Conservation (phyloP, 2,113 vertebrate genomes). For the Myotis brandtii region DNA sequence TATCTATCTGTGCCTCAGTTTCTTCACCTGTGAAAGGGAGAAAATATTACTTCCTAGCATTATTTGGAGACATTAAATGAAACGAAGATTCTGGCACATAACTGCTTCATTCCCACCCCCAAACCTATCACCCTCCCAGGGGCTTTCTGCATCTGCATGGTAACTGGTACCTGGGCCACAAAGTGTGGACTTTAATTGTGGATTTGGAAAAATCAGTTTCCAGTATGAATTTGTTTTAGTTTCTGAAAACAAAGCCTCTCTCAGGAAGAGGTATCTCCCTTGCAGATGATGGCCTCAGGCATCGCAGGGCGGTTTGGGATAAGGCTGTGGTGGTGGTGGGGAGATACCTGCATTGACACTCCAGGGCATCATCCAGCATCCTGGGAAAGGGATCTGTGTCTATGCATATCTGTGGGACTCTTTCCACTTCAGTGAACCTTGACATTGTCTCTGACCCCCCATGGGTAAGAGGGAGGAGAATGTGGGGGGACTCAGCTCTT, state of each 20-base stretch:
- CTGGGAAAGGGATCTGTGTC: background rate
- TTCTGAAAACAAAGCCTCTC: background rate
- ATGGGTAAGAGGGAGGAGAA: background rate
- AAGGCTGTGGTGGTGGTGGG: background rate
- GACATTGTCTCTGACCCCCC: background rate
- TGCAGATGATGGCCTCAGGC: background rate
- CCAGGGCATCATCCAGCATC: too few species aligned
- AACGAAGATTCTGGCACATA: background rate
- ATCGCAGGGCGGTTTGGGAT: background rate
- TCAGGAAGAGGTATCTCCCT: background rate
- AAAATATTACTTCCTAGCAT: background rate
- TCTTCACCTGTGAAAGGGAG: background rate
- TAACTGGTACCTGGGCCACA: background rate
- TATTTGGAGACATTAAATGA: slow-evolving; percentile 7
- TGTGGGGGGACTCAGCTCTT: too few species aligned
- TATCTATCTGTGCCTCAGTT: background rate
- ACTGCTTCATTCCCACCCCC: background rate
- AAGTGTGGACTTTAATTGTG: background rate
- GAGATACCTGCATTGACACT: background rate
- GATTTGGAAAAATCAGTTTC: background rate
- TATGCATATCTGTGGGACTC: background rate
- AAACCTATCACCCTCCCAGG: background rate
- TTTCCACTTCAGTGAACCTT: background rate
- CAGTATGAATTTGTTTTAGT: background rate
- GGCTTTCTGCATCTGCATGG: background rate